Evolutionary conservation across 2,113 vertebrate genomes (phyloP).

Genomic region (Neopipo cinnamomea): DNA sequence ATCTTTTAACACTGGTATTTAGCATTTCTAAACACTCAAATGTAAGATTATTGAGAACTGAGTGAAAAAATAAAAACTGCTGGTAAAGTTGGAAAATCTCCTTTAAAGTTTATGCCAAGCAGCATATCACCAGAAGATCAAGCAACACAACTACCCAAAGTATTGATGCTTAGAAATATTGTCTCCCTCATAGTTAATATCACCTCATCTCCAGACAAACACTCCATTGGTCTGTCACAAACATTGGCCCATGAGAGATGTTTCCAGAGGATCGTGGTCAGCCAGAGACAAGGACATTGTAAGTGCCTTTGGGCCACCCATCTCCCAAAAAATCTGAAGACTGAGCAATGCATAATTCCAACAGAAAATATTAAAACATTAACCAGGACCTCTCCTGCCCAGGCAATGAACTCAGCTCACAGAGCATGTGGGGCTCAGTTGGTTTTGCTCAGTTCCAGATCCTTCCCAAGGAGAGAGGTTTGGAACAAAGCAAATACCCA

Average conservation of each 20-base stretch:
- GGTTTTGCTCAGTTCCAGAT: neutral
- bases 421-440: neutral
- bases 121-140: neutral
- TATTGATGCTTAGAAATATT: neutral
- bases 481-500: neutral
- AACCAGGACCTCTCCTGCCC: neutral
- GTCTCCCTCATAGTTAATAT: neutral
- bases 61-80: neutral
- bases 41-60: neutral
- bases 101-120: neutral
- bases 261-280: neutral
- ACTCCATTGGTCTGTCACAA: neutral
- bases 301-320: neutral
- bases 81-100: neutral
- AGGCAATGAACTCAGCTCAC: neutral
- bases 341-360: neutral
- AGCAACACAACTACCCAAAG: neutral
- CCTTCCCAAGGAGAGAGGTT: neutral
- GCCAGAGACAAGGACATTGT: neutral
- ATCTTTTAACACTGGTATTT: neutral
- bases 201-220: neutral
- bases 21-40: slow-evolving; percentile 7
- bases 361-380: neutral
- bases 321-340: neutral
- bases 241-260: accelerated